Base-by-base conservation (phyloP, 2,113 vertebrate species). In the Cranoglanis bouderius region DNA sequence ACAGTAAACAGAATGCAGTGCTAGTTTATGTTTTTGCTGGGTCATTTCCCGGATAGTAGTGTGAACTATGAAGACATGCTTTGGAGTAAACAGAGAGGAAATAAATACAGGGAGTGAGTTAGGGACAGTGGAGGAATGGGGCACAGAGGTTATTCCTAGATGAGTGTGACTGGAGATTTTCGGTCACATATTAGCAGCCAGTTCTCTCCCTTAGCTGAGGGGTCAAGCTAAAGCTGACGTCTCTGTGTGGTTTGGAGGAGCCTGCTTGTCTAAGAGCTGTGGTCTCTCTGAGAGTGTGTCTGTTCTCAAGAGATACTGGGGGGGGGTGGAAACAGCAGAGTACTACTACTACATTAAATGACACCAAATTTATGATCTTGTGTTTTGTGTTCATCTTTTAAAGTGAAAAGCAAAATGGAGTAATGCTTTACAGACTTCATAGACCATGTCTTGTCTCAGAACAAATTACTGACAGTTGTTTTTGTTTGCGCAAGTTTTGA, bases 1-100 rank as follows among this genome's bases (percentile, higher is more conserved):
- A 88, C 93, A 91, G 92, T 95, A 95, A 95, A 95, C 94, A 93
- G 87, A 89, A 91, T 72, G 92, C 88, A 88, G 90, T 49, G 72
- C 67, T 40, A 82, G 93, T 95, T 94, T 95, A 92, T 92, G 92
- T 93, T 94, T 92, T 90, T 89, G 87, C 88, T 89, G 91, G 91
- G 92, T 80, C 84, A 87, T 90, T 93, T 94, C 91, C 92, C 89
- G 89, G 77, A 78, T 84, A 77, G 43, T 87, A 86, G 90, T 89
- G 91, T 87, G 87, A 92, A 81, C 88, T 83, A 74, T 90, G 40
- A 75, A 81, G 89, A 89, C 90, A 53, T 43, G 59, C 29, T 29
- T 74, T 88, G 84, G 82, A 74, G 85, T 89, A 89, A 89, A 90
- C 85, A 89, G 65, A 46, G 46, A 61, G 74, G 82, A 91, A 91